A percentile compares a stretch with the other conserved stretches of the same genome.
phyloP scores from a whole-genome alignment of 1,140 invertebrate species.

The Atta cephalotes region DNA sequence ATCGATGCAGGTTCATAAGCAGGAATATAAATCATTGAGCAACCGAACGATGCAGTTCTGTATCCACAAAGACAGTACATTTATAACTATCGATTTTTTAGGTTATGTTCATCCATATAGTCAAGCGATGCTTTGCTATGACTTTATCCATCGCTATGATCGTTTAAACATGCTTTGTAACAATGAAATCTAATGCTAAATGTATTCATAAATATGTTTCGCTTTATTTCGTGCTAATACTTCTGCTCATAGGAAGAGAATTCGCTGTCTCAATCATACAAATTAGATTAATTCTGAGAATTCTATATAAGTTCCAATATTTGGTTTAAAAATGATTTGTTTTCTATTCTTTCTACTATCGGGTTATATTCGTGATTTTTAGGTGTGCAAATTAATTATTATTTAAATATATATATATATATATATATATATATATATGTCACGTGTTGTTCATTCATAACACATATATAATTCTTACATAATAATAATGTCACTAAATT shows the following conservation, averaged over 20 bases:
- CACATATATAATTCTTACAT: not conserved
- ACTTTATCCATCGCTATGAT: slow-evolving; percentile 10
- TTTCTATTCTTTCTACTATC: slow-evolving; percentile 9
- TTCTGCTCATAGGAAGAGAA: not conserved
- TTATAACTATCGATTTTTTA: slow-evolving; percentile 68
- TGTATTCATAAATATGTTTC: not conserved
- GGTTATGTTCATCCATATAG: slow-evolving; percentile 13
- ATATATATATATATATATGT: not conserved
- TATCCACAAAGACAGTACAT: slow-evolving; percentile 42
- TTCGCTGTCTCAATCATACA: not conserved
- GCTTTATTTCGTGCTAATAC: slow-evolving; percentile 1
- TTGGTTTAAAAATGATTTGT: not conserved
- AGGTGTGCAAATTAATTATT: not conserved
- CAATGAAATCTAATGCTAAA: not conserved
- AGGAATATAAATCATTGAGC: slow-evolving; percentile 68
- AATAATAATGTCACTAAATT: slow-evolving; percentile 17
- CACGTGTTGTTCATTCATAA: not conserved
- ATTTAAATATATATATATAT: not conserved
- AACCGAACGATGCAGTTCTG: slow-evolving; percentile 51
- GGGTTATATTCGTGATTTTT: not conserved
- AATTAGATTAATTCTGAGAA: not conserved
- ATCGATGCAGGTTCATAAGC: slow-evolving; percentile 69
- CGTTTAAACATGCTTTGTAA: slow-evolving; percentile 29
- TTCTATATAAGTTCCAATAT: not conserved
- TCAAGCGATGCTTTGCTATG: not conserved